Conservation (phyloP, 2,113 vertebrate species). For the Heterotis niloticus region DNA sequence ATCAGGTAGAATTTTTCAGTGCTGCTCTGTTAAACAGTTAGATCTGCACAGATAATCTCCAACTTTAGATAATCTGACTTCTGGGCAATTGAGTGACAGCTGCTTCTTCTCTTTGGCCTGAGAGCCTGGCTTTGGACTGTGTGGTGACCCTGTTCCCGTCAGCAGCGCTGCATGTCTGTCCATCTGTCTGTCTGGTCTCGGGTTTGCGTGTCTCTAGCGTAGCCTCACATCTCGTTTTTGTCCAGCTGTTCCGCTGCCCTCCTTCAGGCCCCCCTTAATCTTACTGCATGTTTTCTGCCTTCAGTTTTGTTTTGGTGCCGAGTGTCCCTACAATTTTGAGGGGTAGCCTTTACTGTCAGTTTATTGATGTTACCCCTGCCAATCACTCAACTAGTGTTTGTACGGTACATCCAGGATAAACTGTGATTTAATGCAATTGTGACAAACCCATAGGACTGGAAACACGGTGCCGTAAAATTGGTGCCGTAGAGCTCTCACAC, state of each 20-base stretch:
- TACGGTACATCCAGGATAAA: too few relatives aligned
- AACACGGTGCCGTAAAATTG: too few relatives aligned
- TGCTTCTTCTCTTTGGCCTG: constrained; percentile 21
- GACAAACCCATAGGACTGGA: too few relatives aligned
- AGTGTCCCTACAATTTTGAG: background rate
- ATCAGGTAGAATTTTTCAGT: constrained; percentile 9
- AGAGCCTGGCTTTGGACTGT: constrained; percentile 15
- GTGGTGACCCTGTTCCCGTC: constrained; percentile 22
- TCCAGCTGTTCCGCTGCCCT: background rate
- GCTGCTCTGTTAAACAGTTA: constrained; percentile 26
- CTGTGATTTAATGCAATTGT: too few relatives aligned
- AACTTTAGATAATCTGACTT: constrained; percentile 38
- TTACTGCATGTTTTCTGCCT: constrained; percentile 18
- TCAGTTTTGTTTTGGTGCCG: constrained; percentile 26
- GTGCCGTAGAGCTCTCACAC: too few relatives aligned
- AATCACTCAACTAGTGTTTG: background rate
- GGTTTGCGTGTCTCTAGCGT: background rate
- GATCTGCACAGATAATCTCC: constrained; percentile 33
- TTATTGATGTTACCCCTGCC: background rate
- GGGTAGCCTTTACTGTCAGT: background rate
- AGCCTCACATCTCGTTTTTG: background rate
- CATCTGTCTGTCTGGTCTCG: background rate
- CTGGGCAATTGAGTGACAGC: constrained; percentile 27
- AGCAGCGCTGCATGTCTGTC: constrained; percentile 27
- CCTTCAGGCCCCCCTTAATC: background rate